These are phyloP conservation scores for Nansenia antarctica DNA, from an alignment of 2,113 vertebrate genomes.

Conservation along the genomic window DNA sequence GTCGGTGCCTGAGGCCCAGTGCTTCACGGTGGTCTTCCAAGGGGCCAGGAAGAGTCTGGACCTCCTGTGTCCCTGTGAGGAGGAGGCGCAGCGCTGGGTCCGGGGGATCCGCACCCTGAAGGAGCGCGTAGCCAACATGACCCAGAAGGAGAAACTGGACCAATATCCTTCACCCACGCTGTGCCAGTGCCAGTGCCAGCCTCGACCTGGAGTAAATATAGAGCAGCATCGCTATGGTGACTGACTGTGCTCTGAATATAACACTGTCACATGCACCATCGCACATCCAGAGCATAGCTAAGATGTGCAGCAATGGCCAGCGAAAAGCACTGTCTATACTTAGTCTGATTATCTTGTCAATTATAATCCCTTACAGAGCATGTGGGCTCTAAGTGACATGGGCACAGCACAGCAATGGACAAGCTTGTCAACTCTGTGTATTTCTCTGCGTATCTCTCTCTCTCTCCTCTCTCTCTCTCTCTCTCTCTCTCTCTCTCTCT, in stretches of 20 bases:
- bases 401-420: slow-evolving; percentile 16
- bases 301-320: slow-evolving; percentile 37
- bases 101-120: slow-evolving; percentile 85
- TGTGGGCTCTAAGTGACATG: slow-evolving; percentile 10
- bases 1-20: slow-evolving; percentile 77
- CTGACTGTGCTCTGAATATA: slow-evolving; percentile 6
- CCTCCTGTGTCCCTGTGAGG: slow-evolving; percentile 77
- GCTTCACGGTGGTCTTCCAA: slow-evolving; percentile 89
- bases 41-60: slow-evolving; percentile 88
- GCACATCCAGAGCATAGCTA: slow-evolving; percentile 44
- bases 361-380: slow-evolving; percentile 30
- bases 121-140: slow-evolving; percentile 83
- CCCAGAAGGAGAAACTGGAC: slow-evolving; percentile 89
- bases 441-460: too few species aligned
- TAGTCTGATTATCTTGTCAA: slow-evolving; percentile 43
- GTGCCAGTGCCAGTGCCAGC: slow-evolving; percentile 4
- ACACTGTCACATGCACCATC: slow-evolving; percentile 38
- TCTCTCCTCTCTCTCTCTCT: too few species aligned
- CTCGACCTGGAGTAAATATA: slow-evolving; percentile 40
- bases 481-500: too few species aligned
- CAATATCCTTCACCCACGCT: slow-evolving; percentile 86
- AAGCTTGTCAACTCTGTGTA: too few species aligned
- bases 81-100: slow-evolving; percentile 88
- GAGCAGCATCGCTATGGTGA: slow-evolving; percentile 34
- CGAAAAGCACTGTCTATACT: slow-evolving; percentile 43